These are phyloP conservation scores for Dexiosoma caninum DNA, from an alignment of 2,888 invertebrate species.

Conservation along the genomic window DNA sequence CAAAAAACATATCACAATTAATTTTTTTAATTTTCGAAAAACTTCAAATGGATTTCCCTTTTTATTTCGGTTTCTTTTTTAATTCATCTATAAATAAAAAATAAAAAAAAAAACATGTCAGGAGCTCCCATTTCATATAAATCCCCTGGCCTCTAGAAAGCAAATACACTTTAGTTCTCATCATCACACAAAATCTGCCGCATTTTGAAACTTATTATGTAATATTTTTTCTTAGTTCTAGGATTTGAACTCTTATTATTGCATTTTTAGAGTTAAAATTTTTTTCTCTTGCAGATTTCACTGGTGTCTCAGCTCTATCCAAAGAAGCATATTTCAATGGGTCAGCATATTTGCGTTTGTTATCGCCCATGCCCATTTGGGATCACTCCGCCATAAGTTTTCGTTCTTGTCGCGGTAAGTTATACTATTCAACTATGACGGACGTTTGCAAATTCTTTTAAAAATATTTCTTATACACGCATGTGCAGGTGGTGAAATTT, in stretches of 20 bases:
- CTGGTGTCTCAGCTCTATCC: conserved; percentile 66
- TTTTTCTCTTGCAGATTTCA: conserved; percentile 31
- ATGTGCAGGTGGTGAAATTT: conserved; percentile 82
- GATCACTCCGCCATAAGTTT: conserved; percentile 90
- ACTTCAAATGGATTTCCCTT: no score
- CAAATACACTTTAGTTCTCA: neutral
- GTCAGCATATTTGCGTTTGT: conserved; percentile 85
- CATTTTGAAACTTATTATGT: no score
- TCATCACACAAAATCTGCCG: no score
- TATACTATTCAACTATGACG: conserved; percentile 58
- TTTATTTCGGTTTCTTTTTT: no score
- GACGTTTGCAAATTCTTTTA: neutral
- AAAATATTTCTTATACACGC: neutral
- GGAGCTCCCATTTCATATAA: no score
- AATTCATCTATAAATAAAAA: no score
- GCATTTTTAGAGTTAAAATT: neutral
- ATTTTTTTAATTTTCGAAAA: no score
- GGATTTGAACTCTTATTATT: no score
- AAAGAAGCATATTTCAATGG: conserved; percentile 92
- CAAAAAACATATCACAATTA: no score
- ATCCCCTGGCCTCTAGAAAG: no score
- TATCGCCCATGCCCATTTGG: conserved; percentile 86
- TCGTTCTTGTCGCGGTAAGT: conserved; percentile 86
- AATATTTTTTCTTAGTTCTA: no score
- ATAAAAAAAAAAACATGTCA: no score